Percentiles rank a stretch among this genome's conserved stretches.
phyloP scores from a whole-genome alignment of 2,113 vertebrate species.

The Ivindomyrus marchei region DNA sequence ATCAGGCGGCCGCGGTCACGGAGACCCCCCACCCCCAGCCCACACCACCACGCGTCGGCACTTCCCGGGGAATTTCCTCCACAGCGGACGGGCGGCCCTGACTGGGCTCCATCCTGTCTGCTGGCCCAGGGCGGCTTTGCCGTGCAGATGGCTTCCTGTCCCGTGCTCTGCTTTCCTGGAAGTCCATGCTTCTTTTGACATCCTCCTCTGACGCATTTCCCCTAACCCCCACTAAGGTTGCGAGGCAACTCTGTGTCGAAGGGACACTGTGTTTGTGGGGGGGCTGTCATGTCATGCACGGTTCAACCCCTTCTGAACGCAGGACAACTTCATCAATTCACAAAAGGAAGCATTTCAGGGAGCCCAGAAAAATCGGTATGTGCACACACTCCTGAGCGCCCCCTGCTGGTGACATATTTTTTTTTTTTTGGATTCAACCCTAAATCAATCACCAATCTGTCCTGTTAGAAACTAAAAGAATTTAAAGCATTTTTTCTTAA shows the following conservation, averaged over 20 bases:
- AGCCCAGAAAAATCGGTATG: background rate
- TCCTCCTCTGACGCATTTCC: slow-evolving; percentile 19
- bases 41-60: background rate
- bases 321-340: background rate
- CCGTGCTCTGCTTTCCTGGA: background rate
- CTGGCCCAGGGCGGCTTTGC: background rate
- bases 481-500: background rate
- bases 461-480: background rate
- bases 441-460: too few species aligned
- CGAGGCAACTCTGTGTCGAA: background rate
- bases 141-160: background rate
- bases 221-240: background rate
- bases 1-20: background rate
- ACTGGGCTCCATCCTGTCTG: background rate
- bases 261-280: background rate
- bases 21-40: background rate
- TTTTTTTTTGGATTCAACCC: background rate
- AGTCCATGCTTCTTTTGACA: slow-evolving; percentile 14
- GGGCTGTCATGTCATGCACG: background rate
- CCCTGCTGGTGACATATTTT: background rate
- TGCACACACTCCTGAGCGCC: background rate
- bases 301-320: background rate
- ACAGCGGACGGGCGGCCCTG: background rate
- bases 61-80: background rate
- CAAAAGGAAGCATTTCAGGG: background rate